Base-by-base conservation (phyloP, 2,113 vertebrate genomes). In the Indicator maculatus region DNA sequence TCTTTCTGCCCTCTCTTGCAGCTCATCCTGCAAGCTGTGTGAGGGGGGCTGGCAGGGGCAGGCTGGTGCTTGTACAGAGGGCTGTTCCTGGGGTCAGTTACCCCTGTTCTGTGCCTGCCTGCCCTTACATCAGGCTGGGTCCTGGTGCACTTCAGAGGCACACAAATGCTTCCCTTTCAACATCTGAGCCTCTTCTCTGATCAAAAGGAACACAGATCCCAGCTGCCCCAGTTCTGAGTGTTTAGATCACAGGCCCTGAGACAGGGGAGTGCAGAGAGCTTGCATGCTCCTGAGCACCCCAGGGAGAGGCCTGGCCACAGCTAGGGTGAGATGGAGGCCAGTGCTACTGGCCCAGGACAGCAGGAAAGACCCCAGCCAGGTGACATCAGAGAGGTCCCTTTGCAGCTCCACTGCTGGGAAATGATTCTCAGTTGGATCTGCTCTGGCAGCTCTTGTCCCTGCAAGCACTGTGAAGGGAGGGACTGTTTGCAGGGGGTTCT, bases 1-100 rank as follows among this genome's bases (percentile, higher is more conserved):
- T 7, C 15, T 5, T 8, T 31, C 31, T 14, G n/a, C 45, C 14
- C 18, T 64, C 21, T 38, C 26, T 17, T 91, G 61, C 50, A 60
- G 44, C 86, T 90, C 69, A 56, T 72, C 47, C 2, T 28, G 63
- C 72, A 90, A 88, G 88, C 72, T 5, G 9, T 56, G 53, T 70
- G 90, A 80, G 58, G 36, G 36, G 64, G 81, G 28, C 77, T 91
- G 52, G 86, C 89, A 77, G 80, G 44, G 87, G 66, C 86, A 89
- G 3, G 23, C 71, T 92, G 79, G 52, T 5, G 18, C 33, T 94
- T 70, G 63, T 58, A 74, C 81, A 65, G 19, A 78, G 77, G 70
- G 74, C 81, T 78, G 7, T 81, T 93, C 88, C 75, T 82, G 65
- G 59, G 53, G 84, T 74, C 65, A 36, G 26, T 81, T 78, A 24